Conservation (phyloP, 2,888 invertebrate species). For the Stratiomys singularior region DNA sequence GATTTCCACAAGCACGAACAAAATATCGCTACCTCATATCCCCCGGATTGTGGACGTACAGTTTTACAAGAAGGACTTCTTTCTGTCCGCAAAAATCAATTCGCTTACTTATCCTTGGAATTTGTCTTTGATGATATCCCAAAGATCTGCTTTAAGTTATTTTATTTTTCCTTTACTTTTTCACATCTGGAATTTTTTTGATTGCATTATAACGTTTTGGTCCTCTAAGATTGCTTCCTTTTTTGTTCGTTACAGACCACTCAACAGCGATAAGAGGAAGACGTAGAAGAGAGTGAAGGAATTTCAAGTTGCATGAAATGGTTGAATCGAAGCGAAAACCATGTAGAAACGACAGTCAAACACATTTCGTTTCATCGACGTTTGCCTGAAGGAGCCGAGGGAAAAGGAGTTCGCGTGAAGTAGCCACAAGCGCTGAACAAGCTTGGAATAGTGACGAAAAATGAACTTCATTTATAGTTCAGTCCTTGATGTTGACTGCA, state of each 20-base stretch:
- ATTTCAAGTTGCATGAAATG: conserved; percentile 18
- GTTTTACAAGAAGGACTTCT: not conserved
- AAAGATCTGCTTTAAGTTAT: conserved; percentile 29
- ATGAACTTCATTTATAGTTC: conserved; percentile 18
- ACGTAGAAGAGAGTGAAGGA: not conserved
- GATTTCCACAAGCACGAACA: not conserved
- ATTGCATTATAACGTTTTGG: conserved; percentile 40
- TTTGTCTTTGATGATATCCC: conserved; percentile 41
- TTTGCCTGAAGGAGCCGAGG: not conserved
- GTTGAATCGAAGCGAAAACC: conserved; percentile 7
- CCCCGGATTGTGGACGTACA: not conserved
- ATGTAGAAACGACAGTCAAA: conserved; percentile 32
- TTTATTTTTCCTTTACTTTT: conserved; percentile 18
- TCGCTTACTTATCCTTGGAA: conserved; percentile 30
- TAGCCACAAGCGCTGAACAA: not conserved
- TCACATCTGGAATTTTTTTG: conserved; percentile 27
- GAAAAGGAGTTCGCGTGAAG: not conserved
- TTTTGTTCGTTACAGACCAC: conserved; percentile 3
- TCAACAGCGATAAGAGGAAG: not conserved
- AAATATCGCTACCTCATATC: not conserved
- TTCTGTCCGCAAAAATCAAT: conserved; percentile 26
- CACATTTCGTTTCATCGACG: not conserved
- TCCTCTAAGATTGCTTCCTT: conserved; percentile 10
- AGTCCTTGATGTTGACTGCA: not conserved
- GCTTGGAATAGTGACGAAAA: not conserved